Evolutionary conservation across 2,888 invertebrate genomes (phyloP), one percentile per base, ranked within the genome.

Genomic region (Volucella inflata): DNA sequence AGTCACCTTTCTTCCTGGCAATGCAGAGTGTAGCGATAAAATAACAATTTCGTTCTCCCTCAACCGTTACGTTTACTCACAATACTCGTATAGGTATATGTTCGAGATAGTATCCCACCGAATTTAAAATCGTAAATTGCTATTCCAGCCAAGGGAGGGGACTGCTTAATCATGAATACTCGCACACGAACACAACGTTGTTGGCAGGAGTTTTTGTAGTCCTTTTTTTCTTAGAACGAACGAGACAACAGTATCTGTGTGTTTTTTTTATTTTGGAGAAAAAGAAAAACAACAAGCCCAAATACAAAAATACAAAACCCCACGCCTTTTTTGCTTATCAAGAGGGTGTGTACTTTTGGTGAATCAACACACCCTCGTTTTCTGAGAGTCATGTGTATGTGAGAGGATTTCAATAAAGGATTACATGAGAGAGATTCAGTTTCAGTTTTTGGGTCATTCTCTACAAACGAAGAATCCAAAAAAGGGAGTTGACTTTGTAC

Each of bases 331-430:
- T 8, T 16, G 6, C 40, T n/a, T 2, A 1, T 50, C 8, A 14
- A 62, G 46, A n/a, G 74, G 80, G 80, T 81, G 80, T 81, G 75
- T 75, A 62, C 75, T 57, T 74, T 42, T 10, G 42, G 40, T n/a
- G 16, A 12, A 53, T 59, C 44, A 68, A 40, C 76, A 76, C 76
- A 68, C 68, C 76, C 76, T 36, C 40, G 11, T 68, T 67, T 51
- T 2, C 40, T 14, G 38, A 4, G 21, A 21, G 2, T 64, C 21
- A 36, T 14, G 57, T 14, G n/a, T 8, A 8, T 65, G 14, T 40
- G 65, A 50, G 30, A 50, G 21, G n/a, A 48, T 8, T 48, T 48
- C 30, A 64, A 40, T 51, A 44, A 17, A 51, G 12, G 50, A 50
- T 21, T 38, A 51, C 65, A 48, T 50, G n/a, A 6, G 6, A 30